Percentiles rank a stretch among this genome's conserved stretches.
Conservation (phyloP, 2,113 vertebrate species). For the Rafetus swinhoei region DNA sequence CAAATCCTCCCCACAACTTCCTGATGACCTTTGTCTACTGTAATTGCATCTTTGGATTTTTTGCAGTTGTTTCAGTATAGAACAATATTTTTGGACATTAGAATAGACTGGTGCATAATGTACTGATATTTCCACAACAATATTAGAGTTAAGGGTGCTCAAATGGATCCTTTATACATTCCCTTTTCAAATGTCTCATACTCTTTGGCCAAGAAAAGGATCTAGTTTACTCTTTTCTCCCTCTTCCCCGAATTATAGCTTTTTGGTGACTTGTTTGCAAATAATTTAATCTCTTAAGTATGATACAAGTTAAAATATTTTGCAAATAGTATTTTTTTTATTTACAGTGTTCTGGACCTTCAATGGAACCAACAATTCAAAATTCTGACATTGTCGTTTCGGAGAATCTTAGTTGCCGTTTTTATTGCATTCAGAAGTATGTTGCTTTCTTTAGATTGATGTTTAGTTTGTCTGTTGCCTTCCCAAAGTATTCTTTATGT, state of each 20-base stretch:
- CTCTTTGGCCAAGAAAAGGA: background rate
- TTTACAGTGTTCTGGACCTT: slow-evolving; percentile 94
- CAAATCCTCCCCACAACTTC: background rate
- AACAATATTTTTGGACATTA: background rate
- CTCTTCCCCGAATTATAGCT: background rate
- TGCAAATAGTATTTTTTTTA: slow-evolving; percentile 46
- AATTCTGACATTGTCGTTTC: slow-evolving; percentile 92
- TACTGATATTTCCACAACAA: background rate
- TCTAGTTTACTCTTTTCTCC: background rate
- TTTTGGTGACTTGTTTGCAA: background rate
- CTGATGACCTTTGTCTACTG: background rate
- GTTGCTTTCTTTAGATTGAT: slow-evolving; percentile 5
- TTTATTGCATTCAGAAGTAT: slow-evolving; percentile 91
- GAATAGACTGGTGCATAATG: rapidly evolving
- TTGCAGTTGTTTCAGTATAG: background rate
- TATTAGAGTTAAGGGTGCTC: background rate
- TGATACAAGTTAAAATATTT: background rate
- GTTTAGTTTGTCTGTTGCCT: background rate
- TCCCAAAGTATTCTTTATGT: background rate
- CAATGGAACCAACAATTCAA: slow-evolving; percentile 97
- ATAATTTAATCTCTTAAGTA: background rate
- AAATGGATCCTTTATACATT: background rate
- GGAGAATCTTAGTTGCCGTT: slow-evolving; percentile 91
- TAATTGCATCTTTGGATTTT: rapidly evolving
- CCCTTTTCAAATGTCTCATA: background rate